Base-by-base conservation (phyloP, 2,113 vertebrate species). In the Trochalopteron elliotii region DNA sequence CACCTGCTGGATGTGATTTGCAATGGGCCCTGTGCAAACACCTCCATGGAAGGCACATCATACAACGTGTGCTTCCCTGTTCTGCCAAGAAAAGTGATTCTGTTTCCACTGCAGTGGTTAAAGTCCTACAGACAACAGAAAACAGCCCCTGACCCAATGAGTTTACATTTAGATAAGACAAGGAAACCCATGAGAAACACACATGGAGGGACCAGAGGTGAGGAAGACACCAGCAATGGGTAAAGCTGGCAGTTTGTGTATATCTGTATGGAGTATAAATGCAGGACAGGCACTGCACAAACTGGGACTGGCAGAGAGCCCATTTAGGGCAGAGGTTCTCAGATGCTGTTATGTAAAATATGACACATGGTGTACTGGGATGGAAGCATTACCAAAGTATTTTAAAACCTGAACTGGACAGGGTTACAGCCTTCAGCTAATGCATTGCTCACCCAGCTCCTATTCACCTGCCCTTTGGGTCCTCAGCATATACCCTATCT, bases 111-210 rank as follows among this genome's bases (percentile, higher is more conserved):
- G 71, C 68, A 74, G 50, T 0, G 47, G 83, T 24, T 82, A 55
- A 90, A 94, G 68, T 57, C 76, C 83, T 56, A 55, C 23, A 57
- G 65, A 35, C 55, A 83, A 74, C 25, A 79, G 28, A 64, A 50
- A 76, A 31, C 55, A 78, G 71, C 3, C 40, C 25, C 44, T 74
- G 67, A 59, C 42, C 67, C 47, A 28, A 21, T 21, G 42, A 69
- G 53, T 85, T 94, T 95, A 39, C 44, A 57, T 70, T 83, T 33
- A 56, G 50, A 25, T 61, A 93, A 35, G 50, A 69, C 28, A 80
- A 83, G 30, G 55, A 90, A 93, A 80, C 16, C 61, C 68, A 53
- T 24, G 40, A 90, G 83, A 94, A 92, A 77, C 0, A 4, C 45
- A 53, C 69, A 83, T 31, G 63, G 88, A 70, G 42, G 59, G n/a